Percentiles rank a stretch among this genome's conserved stretches.
Evolutionary conservation across 2,113 vertebrate species (phyloP).

Genomic region (Zosterops pallidus): DNA sequence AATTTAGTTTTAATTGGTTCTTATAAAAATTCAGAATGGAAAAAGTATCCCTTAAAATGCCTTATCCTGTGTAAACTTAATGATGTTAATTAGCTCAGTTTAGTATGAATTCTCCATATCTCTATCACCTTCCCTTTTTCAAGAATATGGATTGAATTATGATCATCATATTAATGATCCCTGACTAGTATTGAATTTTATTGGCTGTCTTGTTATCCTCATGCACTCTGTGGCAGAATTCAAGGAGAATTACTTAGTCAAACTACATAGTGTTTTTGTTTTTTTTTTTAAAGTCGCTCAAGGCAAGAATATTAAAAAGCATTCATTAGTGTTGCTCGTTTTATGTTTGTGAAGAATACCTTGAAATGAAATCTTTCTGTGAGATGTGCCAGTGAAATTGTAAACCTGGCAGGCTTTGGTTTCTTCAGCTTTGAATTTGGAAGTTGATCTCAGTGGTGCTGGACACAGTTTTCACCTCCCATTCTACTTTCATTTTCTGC

Average conservation of each 20-base stretch:
- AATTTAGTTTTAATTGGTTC: background rate
- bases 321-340: background rate
- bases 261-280: background rate
- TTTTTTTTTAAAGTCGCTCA: background rate
- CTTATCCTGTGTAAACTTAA: background rate
- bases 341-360: background rate
- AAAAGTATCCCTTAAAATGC: background rate
- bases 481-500: background rate
- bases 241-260: background rate
- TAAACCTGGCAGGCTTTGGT: background rate
- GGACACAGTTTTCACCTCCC: background rate
- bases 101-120: background rate
- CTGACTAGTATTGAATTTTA: background rate
- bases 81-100: background rate
- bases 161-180: background rate
- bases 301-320: background rate
- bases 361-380: background rate
- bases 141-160: background rate
- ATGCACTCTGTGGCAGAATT: background rate
- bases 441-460: background rate
- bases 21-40: background rate
- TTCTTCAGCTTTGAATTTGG: background rate
- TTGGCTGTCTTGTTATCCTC: background rate
- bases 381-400: background rate
- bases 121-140: background rate